phyloP scores from a whole-genome alignment of 1,140 invertebrate genomes.

The Papilio polyxenes region DNA sequence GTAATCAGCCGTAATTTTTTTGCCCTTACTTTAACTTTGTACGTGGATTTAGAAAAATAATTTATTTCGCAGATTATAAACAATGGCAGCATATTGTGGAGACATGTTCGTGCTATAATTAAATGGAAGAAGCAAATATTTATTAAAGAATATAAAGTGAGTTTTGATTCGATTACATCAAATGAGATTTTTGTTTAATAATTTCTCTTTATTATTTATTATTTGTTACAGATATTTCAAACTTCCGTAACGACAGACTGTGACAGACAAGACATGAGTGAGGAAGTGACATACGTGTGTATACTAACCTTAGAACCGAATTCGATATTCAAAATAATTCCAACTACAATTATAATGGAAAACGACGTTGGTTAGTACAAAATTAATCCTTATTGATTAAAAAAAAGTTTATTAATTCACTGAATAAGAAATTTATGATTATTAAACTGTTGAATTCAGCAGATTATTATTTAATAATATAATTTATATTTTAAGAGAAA shows the following conservation, averaged over 20 bases:
- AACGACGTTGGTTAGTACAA: slow-evolving; percentile 44
- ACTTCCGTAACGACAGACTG: background rate
- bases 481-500: slow-evolving; percentile 36
- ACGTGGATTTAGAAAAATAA: no score
- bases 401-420: background rate
- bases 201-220: background rate
- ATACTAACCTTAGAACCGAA: slow-evolving; percentile 41
- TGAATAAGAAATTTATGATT: no score
- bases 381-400: background rate
- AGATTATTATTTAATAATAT: background rate
- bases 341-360: slow-evolving; percentile 39
- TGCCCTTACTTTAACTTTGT: background rate
- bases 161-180: background rate
- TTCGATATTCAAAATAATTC: slow-evolving; percentile 38
- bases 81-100: slow-evolving; percentile 45
- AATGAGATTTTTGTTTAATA: background rate
- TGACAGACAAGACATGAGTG: background rate
- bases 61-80: slow-evolving; percentile 45
- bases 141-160: slow-evolving; percentile 34
- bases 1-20: background rate
- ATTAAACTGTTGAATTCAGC: no score
- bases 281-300: slow-evolving; percentile 36
- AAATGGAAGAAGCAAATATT: slow-evolving; percentile 36
- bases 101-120: slow-evolving; percentile 39
- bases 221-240: background rate